Evolutionary conservation across 2,797 vertebrate genomes (phyloP).

Genomic region (Sebastes nivosus): DNA sequence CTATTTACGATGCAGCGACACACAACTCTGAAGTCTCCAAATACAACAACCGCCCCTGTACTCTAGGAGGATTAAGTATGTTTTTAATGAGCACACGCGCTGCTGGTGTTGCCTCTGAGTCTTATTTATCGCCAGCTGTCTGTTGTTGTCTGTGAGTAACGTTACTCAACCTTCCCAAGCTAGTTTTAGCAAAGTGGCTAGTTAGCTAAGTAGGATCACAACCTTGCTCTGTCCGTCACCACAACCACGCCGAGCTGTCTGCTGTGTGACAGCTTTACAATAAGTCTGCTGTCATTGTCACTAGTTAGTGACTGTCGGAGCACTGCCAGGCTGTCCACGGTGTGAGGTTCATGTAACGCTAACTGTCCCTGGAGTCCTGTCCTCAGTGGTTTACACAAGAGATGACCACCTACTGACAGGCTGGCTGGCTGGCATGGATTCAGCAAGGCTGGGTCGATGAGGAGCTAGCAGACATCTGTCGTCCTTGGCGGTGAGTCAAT

Average conservation of each 20-base stretch:
- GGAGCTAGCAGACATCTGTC: neutral
- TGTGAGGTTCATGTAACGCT: neutral
- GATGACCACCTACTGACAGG: neutral
- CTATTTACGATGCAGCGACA: conserved; percentile 19
- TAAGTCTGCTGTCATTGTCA: neutral
- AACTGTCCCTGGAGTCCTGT: neutral
- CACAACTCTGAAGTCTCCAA: neutral
- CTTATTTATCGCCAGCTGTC: neutral
- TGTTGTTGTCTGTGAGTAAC: neutral
- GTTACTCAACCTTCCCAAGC: conserved; percentile 5
- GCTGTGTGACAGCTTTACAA: neutral
- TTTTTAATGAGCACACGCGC: neutral
- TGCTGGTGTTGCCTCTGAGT: neutral
- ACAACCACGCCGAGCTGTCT: neutral
- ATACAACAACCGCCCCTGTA: accelerated
- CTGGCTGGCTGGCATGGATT: conserved; percentile 4
- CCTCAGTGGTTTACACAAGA: neutral
- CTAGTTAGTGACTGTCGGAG: neutral
- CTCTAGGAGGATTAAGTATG: neutral
- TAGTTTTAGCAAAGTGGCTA: conserved; percentile 48
- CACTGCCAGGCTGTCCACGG: neutral
- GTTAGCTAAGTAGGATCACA: conserved; percentile 47
- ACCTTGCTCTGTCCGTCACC: conserved; percentile 42
- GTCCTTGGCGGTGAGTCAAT: conserved; percentile 23
- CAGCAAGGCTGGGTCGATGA: neutral